Conservation (phyloP, 2,113 vertebrate species). For the Rhinogobius similis region DNA sequence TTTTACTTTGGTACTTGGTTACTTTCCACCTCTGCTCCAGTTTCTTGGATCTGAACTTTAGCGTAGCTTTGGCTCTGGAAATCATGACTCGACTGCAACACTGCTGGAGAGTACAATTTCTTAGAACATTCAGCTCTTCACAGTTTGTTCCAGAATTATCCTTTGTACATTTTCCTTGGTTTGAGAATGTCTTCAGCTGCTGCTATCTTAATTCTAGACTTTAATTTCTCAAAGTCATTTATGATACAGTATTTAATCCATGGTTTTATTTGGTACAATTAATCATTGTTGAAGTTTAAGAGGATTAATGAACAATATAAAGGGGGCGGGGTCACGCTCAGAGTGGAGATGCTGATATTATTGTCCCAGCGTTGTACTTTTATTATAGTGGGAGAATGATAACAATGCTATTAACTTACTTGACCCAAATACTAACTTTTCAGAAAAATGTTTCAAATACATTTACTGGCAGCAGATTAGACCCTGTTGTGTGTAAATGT, state of each 20-base stretch:
- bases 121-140: background rate
- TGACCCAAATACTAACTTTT: conserved; percentile 3
- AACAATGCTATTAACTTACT: conserved; percentile 10
- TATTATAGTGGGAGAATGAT: conserved; percentile 15
- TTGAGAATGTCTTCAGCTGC: conserved; percentile 14
- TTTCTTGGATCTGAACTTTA: no score
- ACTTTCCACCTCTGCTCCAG: no score
- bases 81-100: no score
- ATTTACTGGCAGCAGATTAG: background rate
- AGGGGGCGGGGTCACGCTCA: conserved; percentile 13
- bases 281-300: conserved; percentile 56
- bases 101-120: background rate
- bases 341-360: conserved; percentile 4
- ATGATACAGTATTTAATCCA: conserved; percentile 52
- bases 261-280: conserved; percentile 38
- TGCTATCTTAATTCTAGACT: conserved; percentile 26
- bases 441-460: background rate
- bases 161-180: background rate
- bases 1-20: no score
- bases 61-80: no score
- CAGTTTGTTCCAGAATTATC: background rate
- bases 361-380: conserved; percentile 16
- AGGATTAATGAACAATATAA: conserved; percentile 61
- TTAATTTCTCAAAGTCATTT: conserved; percentile 55
- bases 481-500: background rate